Evolutionary conservation across 2,888 invertebrate genomes (phyloP).

Genomic region (Sthenelais limicola): DNA sequence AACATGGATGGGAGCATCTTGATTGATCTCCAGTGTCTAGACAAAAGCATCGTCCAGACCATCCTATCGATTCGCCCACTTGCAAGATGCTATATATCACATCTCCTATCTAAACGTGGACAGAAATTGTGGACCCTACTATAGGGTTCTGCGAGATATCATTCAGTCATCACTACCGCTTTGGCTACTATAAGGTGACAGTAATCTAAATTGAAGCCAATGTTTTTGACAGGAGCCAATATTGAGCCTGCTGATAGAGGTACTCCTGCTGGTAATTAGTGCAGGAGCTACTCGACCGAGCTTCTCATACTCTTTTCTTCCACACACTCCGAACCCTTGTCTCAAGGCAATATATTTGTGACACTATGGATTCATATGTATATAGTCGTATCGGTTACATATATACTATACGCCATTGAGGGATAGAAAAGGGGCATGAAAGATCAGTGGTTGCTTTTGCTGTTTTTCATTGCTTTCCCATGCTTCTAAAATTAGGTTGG

Average conservation of each 20-base stretch:
- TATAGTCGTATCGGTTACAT: too few species aligned
- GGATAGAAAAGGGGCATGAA: too few species aligned
- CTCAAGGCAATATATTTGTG: too few species aligned
- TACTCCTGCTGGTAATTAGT: constrained; percentile 20
- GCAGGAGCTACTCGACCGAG: too few species aligned
- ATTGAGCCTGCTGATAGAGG: constrained; percentile 29
- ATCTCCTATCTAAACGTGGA: background rate
- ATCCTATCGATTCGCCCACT: constrained; percentile 4
- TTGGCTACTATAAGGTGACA: constrained; percentile 28
- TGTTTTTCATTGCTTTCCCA: too few species aligned
- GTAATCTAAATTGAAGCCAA: constrained; percentile 34
- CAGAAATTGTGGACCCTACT: background rate
- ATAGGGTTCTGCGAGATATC: constrained; percentile 19
- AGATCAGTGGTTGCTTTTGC: too few species aligned
- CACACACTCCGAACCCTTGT: too few species aligned
- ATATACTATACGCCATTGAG: too few species aligned
- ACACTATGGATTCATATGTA: too few species aligned
- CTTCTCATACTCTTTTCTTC: too few species aligned
- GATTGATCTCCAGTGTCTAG: constrained; percentile 25
- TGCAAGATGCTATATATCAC: constrained; percentile 8
- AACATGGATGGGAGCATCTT: constrained; percentile 9
- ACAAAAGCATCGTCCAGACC: constrained; percentile 29
- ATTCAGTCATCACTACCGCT: constrained; percentile 25
- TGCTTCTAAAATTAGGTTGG: too few species aligned
- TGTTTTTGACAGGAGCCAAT: constrained; percentile 27